Percentiles rank a stretch among this genome's conserved stretches.
Conservation (phyloP, 2,797 vertebrate genomes). For the Manis pentadactyla region DNA sequence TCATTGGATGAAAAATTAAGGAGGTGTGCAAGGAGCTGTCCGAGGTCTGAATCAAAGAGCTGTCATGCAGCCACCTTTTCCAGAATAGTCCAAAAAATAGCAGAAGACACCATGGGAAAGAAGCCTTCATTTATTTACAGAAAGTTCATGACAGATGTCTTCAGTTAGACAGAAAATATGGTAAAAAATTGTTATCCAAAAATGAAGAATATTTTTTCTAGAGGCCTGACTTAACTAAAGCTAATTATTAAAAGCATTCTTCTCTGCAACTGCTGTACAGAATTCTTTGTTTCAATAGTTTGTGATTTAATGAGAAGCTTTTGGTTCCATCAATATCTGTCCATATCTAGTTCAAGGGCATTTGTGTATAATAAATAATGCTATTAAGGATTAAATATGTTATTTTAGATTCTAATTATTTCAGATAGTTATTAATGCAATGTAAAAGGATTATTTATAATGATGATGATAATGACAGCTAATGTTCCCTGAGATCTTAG, state of each 20-base stretch:
- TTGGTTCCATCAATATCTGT: not conserved
- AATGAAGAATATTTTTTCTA: not conserved
- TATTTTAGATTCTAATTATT: conserved; percentile 54
- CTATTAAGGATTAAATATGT: not conserved
- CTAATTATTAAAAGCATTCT: conserved; percentile 1
- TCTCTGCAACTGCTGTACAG: not conserved
- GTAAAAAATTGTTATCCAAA: not conserved
- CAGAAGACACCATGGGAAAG: not conserved
- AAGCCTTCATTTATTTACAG: not conserved
- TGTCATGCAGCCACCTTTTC: not conserved
- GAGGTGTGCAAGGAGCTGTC: not conserved
- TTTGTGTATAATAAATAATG: conserved; percentile 1
- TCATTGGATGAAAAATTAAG: not conserved
- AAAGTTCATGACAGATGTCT: not conserved
- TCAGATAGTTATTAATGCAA: not conserved
- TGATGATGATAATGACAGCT: not conserved
- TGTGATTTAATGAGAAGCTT: conserved; percentile 52
- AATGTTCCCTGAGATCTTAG: conserved; percentile 28
- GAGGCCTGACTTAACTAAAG: not conserved
- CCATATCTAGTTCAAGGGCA: not conserved
- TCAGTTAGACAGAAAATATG: not conserved
- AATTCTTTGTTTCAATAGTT: not conserved
- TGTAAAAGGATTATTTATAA: not conserved
- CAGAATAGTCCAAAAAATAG: not conserved
- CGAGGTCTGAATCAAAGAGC: not conserved